phyloP scores from a whole-genome alignment of 2,797 vertebrate species.

The Acanthurus tractus region DNA sequence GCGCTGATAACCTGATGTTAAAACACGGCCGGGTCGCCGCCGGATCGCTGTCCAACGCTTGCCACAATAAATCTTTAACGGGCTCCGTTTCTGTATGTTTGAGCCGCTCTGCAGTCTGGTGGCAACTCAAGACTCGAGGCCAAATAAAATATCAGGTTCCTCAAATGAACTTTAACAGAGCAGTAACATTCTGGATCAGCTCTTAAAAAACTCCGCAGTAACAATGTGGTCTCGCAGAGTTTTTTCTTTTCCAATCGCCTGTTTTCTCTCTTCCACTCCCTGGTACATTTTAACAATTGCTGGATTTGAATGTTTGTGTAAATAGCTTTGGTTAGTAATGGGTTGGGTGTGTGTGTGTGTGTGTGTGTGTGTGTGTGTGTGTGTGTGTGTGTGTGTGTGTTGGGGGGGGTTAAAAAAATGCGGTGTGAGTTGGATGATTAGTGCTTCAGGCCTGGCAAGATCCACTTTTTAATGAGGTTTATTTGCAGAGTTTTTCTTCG shows the following conservation, averaged over 20 bases:
- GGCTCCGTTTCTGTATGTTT: conserved; percentile 66
- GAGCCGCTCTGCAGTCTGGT: conserved; percentile 65
- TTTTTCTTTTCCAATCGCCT: conserved; percentile 57
- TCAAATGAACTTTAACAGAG: conserved; percentile 82
- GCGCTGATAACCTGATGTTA: conserved; percentile 53
- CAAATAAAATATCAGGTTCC: conserved; percentile 84
- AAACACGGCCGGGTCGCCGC: conserved; percentile 22
- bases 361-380: too few relatives aligned
- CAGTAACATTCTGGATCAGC: conserved; percentile 78
- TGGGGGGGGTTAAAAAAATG: conserved; percentile 55
- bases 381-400: too few relatives aligned
- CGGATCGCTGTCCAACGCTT: conserved; percentile 54
- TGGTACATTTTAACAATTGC: conserved; percentile 64
- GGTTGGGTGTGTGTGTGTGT: neutral
- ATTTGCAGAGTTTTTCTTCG: conserved; percentile 44
- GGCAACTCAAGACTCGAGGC: conserved; percentile 62
- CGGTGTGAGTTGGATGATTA: conserved; percentile 60
- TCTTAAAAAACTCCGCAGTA: conserved; percentile 67
- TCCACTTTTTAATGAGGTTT: conserved; percentile 63
- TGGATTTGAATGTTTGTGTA: conserved; percentile 73
- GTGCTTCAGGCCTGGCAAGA: conserved; percentile 52
- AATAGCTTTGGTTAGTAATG: conserved; percentile 69
- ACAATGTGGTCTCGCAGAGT: conserved; percentile 67
- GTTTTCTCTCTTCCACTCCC: conserved; percentile 65
- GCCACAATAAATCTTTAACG: conserved; percentile 67